Evolutionary conservation across 2,888 invertebrate species (phyloP).

Genomic region (Actias luna): DNA sequence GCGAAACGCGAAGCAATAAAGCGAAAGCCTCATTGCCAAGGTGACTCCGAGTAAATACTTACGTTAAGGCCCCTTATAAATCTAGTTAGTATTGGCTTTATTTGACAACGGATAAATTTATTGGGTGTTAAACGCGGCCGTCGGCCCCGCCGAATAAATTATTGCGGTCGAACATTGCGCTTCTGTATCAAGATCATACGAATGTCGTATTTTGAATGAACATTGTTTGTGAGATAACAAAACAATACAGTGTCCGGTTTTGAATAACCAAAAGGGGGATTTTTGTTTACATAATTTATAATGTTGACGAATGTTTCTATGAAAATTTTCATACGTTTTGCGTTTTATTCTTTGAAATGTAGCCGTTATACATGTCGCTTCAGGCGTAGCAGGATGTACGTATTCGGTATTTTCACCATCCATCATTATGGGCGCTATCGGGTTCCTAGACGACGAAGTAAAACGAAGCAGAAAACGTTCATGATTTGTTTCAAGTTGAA

Average conservation of each 20-base stretch:
- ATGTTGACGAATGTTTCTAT: neutral
- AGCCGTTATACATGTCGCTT: too few relatives aligned
- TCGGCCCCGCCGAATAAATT: slow-evolving; percentile 54
- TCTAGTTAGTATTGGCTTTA: slow-evolving; percentile 55
- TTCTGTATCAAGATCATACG: slow-evolving; percentile 4
- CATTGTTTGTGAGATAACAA: slow-evolving; percentile 8
- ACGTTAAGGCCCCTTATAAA: slow-evolving; percentile 39
- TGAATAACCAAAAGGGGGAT: neutral
- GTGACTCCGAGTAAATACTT: slow-evolving; percentile 32
- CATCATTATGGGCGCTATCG: too few relatives aligned
- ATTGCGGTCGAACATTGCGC: slow-evolving; percentile 27
- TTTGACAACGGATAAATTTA: slow-evolving; percentile 70
- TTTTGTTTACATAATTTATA: neutral
- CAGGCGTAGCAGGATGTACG: too few relatives aligned
- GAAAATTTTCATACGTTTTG: too few relatives aligned
- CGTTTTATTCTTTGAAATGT: too few relatives aligned
- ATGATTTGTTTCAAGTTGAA: too few relatives aligned
- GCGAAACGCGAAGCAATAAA: neutral
- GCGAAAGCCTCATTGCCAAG: slow-evolving; percentile 22
- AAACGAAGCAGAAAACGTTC: too few relatives aligned
- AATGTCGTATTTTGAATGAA: slow-evolving; percentile 11
- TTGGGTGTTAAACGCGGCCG: slow-evolving; percentile 63
- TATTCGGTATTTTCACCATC: too few relatives aligned
- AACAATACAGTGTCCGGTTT: neutral
- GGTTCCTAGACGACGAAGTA: too few relatives aligned